These are phyloP conservation scores for Actinia equina DNA, from an alignment of 64 coral and sea anemone genomes.

Conservation along the genomic window DNA sequence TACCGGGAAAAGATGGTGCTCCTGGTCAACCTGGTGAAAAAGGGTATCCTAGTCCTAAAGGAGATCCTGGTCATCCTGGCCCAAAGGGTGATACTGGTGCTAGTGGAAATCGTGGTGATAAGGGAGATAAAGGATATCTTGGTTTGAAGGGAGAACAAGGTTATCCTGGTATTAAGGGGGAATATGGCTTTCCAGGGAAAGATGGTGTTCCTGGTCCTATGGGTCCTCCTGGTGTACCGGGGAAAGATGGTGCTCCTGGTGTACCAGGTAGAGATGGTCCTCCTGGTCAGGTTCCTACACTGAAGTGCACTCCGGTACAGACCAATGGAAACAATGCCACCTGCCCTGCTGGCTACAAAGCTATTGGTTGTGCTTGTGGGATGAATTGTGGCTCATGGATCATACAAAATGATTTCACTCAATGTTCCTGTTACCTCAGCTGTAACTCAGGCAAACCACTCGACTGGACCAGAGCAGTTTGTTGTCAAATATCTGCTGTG, in stretches of 20 bases:
- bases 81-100: not conserved
- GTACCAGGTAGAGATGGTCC: not conserved
- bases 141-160: not conserved
- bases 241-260: not conserved
- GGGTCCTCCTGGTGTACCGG: not conserved
- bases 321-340: not conserved
- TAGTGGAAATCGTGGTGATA: too few species aligned
- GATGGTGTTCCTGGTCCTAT: not conserved
- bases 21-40: not conserved
- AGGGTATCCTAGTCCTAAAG: not conserved
- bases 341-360: slow-evolving; percentile 1
- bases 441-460: slow-evolving; percentile 1
- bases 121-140: not conserved
- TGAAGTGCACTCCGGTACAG: not conserved
- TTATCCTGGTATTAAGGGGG: not conserved
- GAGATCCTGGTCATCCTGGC: not conserved
- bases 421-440: not conserved
- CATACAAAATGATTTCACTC: not conserved
- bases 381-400: not conserved
- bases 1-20: not conserved
- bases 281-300: not conserved
- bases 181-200: not conserved
- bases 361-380: not conserved
- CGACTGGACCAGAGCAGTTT: slow-evolving; percentile 10
- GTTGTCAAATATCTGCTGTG: not conserved